A percentile compares a stretch with the other conserved stretches of the same genome.
phyloP scores from a whole-genome alignment of 2,113 vertebrate species.

The Mus spicilegus region DNA sequence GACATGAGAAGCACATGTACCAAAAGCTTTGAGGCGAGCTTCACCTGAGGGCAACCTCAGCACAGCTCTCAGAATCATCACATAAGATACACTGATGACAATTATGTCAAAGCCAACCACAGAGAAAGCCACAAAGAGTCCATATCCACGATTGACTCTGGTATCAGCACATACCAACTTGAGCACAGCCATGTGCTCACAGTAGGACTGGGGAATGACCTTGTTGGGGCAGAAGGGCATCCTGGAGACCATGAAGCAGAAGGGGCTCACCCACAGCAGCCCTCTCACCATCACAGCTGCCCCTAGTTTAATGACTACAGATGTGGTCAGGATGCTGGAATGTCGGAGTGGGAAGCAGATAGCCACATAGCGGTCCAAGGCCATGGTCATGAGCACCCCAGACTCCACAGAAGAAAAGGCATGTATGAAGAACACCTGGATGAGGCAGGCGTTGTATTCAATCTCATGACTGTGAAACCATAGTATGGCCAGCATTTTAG shows the following conservation, averaged over 20 bases:
- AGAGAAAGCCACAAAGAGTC: slow-evolving; percentile 54
- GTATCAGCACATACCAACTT: slow-evolving; percentile 77
- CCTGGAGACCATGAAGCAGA: slow-evolving; percentile 72
- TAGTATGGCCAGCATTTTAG: slow-evolving; percentile 80
- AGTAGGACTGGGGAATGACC: slow-evolving; percentile 75
- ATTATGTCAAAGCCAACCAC: slow-evolving; percentile 42
- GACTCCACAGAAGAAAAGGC: slow-evolving; percentile 74
- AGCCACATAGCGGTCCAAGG: slow-evolving; percentile 74
- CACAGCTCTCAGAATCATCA: slow-evolving; percentile 71
- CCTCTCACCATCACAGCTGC: slow-evolving; percentile 59
- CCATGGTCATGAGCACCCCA: slow-evolving; percentile 73
- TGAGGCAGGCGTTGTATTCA: slow-evolving; percentile 77
- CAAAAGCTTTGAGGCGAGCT: slow-evolving; percentile 73
- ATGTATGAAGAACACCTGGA: slow-evolving; percentile 82
- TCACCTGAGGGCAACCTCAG: slow-evolving; percentile 10
- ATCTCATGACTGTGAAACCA: slow-evolving; percentile 71
- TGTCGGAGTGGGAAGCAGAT: slow-evolving; percentile 72
- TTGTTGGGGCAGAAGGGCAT: slow-evolving; percentile 69
- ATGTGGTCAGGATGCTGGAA: slow-evolving; percentile 67
- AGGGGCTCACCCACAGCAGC: slow-evolving; percentile 64
- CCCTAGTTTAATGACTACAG: slow-evolving; percentile 38
- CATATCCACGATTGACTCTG: not conserved
- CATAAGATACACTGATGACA: not conserved
- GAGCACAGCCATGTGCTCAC: slow-evolving; percentile 81
- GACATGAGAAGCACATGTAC: slow-evolving; percentile 42